Conservation (phyloP, 23 tunicate genomes). For the Ciona savignyi region DNA sequence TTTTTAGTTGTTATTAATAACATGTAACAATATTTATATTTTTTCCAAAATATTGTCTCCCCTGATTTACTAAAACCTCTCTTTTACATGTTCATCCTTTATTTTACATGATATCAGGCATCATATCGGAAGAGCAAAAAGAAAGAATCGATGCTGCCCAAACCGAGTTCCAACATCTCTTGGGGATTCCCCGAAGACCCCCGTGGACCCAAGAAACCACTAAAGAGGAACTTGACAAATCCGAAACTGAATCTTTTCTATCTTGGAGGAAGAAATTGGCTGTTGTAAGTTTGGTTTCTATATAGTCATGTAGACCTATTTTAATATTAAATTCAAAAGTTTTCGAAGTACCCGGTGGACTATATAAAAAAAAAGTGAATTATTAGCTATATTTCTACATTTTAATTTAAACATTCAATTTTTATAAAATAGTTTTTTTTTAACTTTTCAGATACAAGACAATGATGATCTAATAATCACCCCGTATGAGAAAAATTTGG, state of each 20-base stretch:
- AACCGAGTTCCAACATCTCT: slow-evolving; percentile 32
- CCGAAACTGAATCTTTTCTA: slow-evolving; percentile 77
- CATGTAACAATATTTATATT: too few species aligned
- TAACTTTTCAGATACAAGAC: slow-evolving; percentile 48
- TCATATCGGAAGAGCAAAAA: neutral
- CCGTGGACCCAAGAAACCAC: slow-evolving; percentile 43
- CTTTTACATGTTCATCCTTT: too few species aligned
- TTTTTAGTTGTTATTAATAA: too few species aligned
- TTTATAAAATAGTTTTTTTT: neutral
- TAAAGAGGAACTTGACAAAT: slow-evolving; percentile 55
- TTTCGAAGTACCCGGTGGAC: too few species aligned
- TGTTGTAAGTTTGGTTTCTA: slow-evolving; percentile 39
- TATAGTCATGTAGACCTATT: too few species aligned
- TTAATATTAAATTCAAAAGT: too few species aligned
- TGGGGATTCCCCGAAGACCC: slow-evolving; percentile 84
- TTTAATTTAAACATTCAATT: neutral
- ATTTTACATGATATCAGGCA: neutral
- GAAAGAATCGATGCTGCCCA: slow-evolving; percentile 16
- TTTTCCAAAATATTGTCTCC: too few species aligned
- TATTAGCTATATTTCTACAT: too few species aligned
- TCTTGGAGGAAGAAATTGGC: slow-evolving; percentile 88
- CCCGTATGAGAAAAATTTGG: slow-evolving; percentile 95
- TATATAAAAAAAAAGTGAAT: too few species aligned
- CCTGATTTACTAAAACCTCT: too few species aligned
- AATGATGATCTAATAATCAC: slow-evolving; percentile 41